These are phyloP conservation scores for Hydractinia symbiolongicarpus DNA, from an alignment of 30 jellyfish, hydroid and myxozoan genomes.

Conservation along the genomic window DNA sequence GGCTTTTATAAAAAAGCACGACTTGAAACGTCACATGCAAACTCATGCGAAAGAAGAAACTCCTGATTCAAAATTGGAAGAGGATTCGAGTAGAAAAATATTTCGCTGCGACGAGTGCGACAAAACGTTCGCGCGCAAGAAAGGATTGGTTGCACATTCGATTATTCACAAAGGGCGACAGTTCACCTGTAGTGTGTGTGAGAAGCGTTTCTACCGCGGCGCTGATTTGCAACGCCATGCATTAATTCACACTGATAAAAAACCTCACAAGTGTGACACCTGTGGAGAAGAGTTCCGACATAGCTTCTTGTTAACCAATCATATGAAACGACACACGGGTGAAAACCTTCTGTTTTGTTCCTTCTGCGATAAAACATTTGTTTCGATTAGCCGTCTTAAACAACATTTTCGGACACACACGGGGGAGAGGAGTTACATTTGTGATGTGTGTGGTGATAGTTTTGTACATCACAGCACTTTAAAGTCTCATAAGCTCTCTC, in stretches of 20 bases:
- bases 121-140: background rate
- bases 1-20: background rate
- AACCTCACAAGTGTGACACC: conserved; percentile 1
- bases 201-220: background rate
- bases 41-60: too few species aligned
- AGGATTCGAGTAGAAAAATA: background rate
- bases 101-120: conserved; percentile 12
- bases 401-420: conserved; percentile 1
- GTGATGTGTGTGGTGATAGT: background rate
- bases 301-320: background rate
- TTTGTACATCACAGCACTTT: conserved; percentile 1
- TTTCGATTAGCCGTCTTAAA: background rate
- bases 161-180: background rate
- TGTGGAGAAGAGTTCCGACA: conserved; percentile 12
- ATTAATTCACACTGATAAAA: conserved; percentile 2
- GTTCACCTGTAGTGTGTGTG: background rate
- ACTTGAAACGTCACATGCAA: background rate
- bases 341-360: background rate
- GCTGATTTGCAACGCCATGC: background rate
- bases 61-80: background rate
- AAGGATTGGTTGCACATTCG: background rate
- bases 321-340: conserved; percentile 2
- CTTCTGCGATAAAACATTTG: background rate
- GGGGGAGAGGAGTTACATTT: background rate
- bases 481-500: background rate